Evolutionary conservation across 2,888 invertebrate genomes (phyloP).

Genomic region (Dioctria linearis): DNA sequence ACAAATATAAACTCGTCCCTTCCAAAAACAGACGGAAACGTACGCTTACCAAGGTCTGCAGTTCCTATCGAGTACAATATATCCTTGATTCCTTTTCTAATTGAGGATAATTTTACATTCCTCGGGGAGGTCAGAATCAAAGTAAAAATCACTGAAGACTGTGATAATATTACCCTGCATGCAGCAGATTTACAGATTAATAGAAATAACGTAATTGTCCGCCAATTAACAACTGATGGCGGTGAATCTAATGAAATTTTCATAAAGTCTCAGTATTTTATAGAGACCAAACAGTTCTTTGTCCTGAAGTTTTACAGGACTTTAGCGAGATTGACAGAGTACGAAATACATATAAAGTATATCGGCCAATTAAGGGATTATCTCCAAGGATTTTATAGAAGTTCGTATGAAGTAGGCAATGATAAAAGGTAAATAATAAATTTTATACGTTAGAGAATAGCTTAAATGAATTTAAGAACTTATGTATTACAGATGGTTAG

Average conservation of each 20-base stretch:
- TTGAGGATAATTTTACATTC: conserved; percentile 85
- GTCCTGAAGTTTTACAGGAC: conserved; percentile 76
- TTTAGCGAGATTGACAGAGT: conserved; percentile 76
- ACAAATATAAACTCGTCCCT: conserved; percentile 53
- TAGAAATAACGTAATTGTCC: conserved; percentile 73
- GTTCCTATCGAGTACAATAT: conserved; percentile 81
- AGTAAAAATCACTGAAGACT: conserved; percentile 75
- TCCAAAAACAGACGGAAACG: conserved; percentile 72
- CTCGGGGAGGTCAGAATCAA: conserved; percentile 79
- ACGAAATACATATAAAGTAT: conserved; percentile 80
- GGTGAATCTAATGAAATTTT: conserved; percentile 61
- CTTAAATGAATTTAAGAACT: neutral
- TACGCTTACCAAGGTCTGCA: conserved; percentile 80
- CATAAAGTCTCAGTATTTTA: conserved; percentile 72
- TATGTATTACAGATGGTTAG: conserved; percentile 78
- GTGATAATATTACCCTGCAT: conserved; percentile 81
- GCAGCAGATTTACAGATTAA: conserved; percentile 79
- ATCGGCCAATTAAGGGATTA: conserved; percentile 82
- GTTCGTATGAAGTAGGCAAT: conserved; percentile 81
- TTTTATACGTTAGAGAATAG: neutral
- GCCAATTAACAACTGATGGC: conserved; percentile 59
- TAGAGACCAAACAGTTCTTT: conserved; percentile 79
- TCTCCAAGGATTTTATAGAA: conserved; percentile 86
- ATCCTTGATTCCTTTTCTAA: conserved; percentile 80
- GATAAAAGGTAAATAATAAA: conserved; percentile 76